Evolutionary conservation across 1,140 invertebrate genomes (phyloP), one percentile per base, ranked within the genome.

Genomic region (Triops cancriformis): DNA sequence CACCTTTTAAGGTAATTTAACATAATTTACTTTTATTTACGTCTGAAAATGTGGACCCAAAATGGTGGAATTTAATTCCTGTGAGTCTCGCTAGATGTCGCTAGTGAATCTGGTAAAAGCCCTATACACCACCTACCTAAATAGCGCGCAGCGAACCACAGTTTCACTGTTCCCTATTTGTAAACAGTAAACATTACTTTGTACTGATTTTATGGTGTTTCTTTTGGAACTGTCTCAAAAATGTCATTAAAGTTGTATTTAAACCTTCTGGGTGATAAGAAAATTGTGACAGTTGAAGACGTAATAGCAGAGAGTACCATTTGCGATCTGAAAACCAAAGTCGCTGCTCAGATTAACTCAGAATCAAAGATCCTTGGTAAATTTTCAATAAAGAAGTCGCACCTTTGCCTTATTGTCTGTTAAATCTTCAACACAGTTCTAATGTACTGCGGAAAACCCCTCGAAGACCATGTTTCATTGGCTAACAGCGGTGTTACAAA

Each of bases 391-490:
- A 64, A 64, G 10, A n/a, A n/a, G n/a, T 23, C 18, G n/a, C 7
- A 64, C 26, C 23, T 45, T 18, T 76, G 74, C 5, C 11, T 31
- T 42, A n/a, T 0, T 31, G 0, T 43, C 41, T 31, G 1, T 4
- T 4, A 26, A 6, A 18, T 27, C 42, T 5, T 31, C 0, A 43
- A 31, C 12, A n/a, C 23, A 76, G 74, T 18, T 43, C 42, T 76
- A 12, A 12, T 43, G 10, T 42, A 76, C 41, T 64, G 74, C 37
- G 74, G 74, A 14, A 76, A 43, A 76, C 23, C 41, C 0, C 74
- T 76, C 28, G 45, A 43, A 27, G 74, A 76, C 37, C 37, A 76
- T 7, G 74, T 23, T 43, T 45, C 27, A 7, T 31, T 76, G 27
- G 37, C 74, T 18, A 31, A 26, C 10, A 41, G 64, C 11, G 74